Base-by-base conservation (phyloP, 2,888 invertebrate species). In the Epicampocera succincta region DNA sequence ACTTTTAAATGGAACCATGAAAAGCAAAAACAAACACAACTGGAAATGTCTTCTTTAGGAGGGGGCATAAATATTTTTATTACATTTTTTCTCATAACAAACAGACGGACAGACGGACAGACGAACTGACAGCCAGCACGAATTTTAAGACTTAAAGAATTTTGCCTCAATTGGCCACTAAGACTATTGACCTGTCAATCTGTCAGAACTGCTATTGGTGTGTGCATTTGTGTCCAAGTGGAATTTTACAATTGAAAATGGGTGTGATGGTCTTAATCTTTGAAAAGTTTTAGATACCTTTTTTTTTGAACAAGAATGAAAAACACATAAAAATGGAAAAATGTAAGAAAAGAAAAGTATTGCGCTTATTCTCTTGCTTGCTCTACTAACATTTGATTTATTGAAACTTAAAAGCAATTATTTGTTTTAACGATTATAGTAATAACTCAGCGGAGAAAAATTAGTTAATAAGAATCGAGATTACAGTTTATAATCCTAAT, bases 231-330 rank as follows among this genome's bases (percentile, higher is more conserved):
- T 21, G 52, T 73, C 61, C n/a, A 17, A 52, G 19, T 52, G 19
- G 4, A 21, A 54, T 63, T 73, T 21, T 11, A 33, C 44, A 63
- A 73, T 63, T 73, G 73, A 44, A 63, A 73, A 63, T 33, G 73
- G 73, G 73, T 63, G 61, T 63, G 54, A 63, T 73, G 73, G 33
- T 73, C 44, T 73, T 19, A 73, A 72, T 61, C 72, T 72, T 13
- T 33, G 19, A 61, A 44, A 48, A 29, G 40, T 25, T 50, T 60
- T 50, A 40, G 21, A 60, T 50, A 15, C n/a, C 25, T 29, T 61
- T 44, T n/a, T n/a, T n/a, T n/a, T n/a, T n/a, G n/a, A n/a, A n/a
- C n/a, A n/a, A n/a, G n/a, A n/a, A n/a, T n/a, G n/a, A n/a, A n/a
- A n/a, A n/a, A n/a, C n/a, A n/a, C n/a, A n/a, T n/a, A n/a, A n/a